Conservation (phyloP, 2,888 invertebrate genomes). For the Hylaea fasciaria region DNA sequence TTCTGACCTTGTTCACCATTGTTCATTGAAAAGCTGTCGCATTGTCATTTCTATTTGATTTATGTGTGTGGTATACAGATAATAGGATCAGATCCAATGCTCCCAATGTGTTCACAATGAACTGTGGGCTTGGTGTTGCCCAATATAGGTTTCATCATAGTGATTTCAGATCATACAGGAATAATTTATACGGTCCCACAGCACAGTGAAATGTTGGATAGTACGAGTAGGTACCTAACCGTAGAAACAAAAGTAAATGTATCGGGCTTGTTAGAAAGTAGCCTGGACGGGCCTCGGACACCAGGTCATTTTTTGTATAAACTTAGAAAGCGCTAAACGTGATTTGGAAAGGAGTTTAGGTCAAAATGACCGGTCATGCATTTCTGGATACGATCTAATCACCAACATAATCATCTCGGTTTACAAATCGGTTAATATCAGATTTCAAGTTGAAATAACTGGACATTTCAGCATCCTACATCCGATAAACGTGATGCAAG, state of each 20-base stretch:
- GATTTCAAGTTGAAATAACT: conserved; percentile 19
- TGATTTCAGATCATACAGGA: conserved; percentile 45
- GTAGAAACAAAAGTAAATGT: conserved; percentile 6
- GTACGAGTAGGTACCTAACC: not conserved
- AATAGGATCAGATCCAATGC: conserved; percentile 63
- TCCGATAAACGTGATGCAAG: conserved; percentile 38
- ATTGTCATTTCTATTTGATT: conserved; percentile 57
- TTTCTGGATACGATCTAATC: conserved; percentile 25
- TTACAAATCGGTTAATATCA: conserved; percentile 8
- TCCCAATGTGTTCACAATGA: conserved; percentile 72
- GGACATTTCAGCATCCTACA: conserved; percentile 23
- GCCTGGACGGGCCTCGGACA: conserved; percentile 51
- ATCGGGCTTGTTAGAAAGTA: conserved; percentile 52
- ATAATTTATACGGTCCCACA: conserved; percentile 6
- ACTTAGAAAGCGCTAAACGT: conserved; percentile 58
- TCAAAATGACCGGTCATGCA: conserved; percentile 39
- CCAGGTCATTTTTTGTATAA: conserved; percentile 63
- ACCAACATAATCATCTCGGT: conserved; percentile 10
- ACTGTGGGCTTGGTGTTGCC: conserved; percentile 70
- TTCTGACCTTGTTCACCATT: conserved; percentile 36
- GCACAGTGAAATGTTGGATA: too few species aligned
- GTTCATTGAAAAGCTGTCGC: conserved; percentile 42
- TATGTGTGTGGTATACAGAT: conserved; percentile 57
- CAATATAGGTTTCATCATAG: conserved; percentile 67
- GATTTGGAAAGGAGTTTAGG: conserved; percentile 52